These are phyloP conservation scores for Gandaritis pyraliata DNA, from an alignment of 2,888 invertebrate species.

Conservation along the genomic window DNA sequence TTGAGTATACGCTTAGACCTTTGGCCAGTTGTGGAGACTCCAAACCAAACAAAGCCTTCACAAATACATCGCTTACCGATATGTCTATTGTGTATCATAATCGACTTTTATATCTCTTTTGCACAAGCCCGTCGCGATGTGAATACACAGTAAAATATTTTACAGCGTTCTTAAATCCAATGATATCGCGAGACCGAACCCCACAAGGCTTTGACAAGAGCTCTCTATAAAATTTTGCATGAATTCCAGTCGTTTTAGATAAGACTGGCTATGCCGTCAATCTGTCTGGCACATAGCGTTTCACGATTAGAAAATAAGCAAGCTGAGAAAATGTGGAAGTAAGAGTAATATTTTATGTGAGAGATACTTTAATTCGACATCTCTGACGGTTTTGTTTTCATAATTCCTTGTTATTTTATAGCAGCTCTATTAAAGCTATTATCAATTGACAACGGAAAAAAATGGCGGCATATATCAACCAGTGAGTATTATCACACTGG, in stretches of 20 bases:
- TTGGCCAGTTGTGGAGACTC: no score
- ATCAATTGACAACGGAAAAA: no score
- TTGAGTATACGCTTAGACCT: no score
- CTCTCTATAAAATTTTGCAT: conserved; percentile 48
- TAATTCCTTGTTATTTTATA: no score
- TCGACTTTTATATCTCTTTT: conserved; percentile 7
- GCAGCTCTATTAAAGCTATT: no score
- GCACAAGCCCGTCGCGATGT: conserved; percentile 29
- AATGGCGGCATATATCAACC: no score
- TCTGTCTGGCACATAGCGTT: conserved; percentile 32
- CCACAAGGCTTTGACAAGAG: conserved; percentile 46
- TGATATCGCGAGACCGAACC: conserved; percentile 56
- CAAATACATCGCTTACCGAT: conserved; percentile 5
- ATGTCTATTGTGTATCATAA: conserved; percentile 7
- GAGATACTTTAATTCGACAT: no score
- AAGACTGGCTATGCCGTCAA: conserved; percentile 39
- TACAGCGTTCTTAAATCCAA: conserved; percentile 61
- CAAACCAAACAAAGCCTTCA: no score
- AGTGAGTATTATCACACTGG: no score
- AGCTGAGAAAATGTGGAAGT: conserved; percentile 3
- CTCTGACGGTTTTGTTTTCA: no score
- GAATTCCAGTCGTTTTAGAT: conserved; percentile 49
- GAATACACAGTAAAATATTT: conserved; percentile 42
- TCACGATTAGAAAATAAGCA: conserved; percentile 22
- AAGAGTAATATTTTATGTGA: no score